Base-by-base conservation (phyloP, 2,888 invertebrate genomes). In the Dynastes tityus region DNA sequence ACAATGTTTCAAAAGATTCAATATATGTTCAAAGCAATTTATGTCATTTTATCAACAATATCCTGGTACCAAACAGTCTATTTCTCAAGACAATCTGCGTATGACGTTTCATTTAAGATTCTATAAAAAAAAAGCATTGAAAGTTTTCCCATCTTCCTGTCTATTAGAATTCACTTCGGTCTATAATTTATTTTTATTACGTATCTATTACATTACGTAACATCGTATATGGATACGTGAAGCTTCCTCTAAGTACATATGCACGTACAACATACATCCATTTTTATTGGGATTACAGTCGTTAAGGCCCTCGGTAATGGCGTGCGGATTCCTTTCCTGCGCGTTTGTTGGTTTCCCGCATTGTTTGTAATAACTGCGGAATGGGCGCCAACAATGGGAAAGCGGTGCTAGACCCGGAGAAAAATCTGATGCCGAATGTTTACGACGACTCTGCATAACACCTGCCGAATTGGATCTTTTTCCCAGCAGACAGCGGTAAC, bases 281-380 rank as follows among this genome's bases (percentile, higher is more conserved):
- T 51, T 68, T 68, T 68, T 68, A 68, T 51, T 68, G 16, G 37
- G 9, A 68, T 51, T 40, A 16, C 65, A 65, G 13, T 22, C 65
- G 40, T 65, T 68, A 68, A 68, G 37, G 22, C 1, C 27, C 6
- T 6, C 65, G 16, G 16, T 71, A 53, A 32, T 55, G 6, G 51
- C 29, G 29, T 37, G 32, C 13, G 29, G 53, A 71, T 71, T 71
- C 45, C 70, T 71, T 55, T 71, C 13, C 40, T n/a, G 16, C 16
- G n/a, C 40, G 40, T 32, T 65, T 40, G 63, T 63, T 22, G 45
- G 63, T 29, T 29, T 27, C 29, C 63, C 32, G 63, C 63, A 63
- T 63, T 29, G 63, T 29, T 63, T 13, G 63, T 29, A 63, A 63
- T 29, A 63, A 63, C 11, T 27, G 29, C 63, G 32, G 63, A 63